Conservation (phyloP, 2,113 vertebrate species). For the Macquaria ambigua region DNA sequence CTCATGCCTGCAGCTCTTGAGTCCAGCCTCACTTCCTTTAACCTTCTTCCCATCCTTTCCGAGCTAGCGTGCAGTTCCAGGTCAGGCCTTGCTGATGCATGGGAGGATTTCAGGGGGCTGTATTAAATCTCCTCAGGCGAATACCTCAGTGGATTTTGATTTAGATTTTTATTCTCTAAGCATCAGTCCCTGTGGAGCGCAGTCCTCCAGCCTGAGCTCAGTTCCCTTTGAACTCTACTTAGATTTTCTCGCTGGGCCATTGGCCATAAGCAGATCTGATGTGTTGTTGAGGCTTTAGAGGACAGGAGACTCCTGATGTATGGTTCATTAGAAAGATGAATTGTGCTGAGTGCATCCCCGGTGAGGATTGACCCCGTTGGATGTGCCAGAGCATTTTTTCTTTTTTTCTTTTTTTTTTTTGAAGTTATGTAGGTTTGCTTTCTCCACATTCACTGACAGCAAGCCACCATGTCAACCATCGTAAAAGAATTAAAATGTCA, state of each 20-base stretch:
- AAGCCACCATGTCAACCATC: background rate
- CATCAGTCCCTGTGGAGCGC: constrained; percentile 27
- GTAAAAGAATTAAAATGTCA: background rate
- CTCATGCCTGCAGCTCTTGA: constrained; percentile 23
- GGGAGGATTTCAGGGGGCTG: constrained; percentile 45
- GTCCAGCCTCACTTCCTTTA: constrained; percentile 35
- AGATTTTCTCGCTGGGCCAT: constrained; percentile 39
- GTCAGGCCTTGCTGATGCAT: constrained; percentile 32
- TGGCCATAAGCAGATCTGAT: constrained; percentile 50
- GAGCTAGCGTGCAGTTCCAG: constrained; percentile 1
- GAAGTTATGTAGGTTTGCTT: constrained; percentile 32
- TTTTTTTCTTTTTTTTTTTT: background rate
- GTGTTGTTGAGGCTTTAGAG: constrained; percentile 37
- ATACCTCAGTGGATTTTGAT: constrained; percentile 69
- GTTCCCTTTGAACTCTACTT: constrained; percentile 72
- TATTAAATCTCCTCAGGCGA: constrained; percentile 62
- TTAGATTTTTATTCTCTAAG: constrained; percentile 59
- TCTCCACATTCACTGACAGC: background rate
- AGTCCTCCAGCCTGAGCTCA: constrained; percentile 39
- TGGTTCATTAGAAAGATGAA: constrained; percentile 71
- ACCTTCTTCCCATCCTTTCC: constrained; percentile 39
- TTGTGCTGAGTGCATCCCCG: constrained; percentile 44
- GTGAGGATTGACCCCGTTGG: constrained; percentile 44
- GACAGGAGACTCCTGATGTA: constrained; percentile 61
- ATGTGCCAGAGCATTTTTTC: background rate